These are phyloP conservation scores for Anagyrus pseudococci DNA, from an alignment of 2,888 invertebrate genomes.

Conservation along the genomic window DNA sequence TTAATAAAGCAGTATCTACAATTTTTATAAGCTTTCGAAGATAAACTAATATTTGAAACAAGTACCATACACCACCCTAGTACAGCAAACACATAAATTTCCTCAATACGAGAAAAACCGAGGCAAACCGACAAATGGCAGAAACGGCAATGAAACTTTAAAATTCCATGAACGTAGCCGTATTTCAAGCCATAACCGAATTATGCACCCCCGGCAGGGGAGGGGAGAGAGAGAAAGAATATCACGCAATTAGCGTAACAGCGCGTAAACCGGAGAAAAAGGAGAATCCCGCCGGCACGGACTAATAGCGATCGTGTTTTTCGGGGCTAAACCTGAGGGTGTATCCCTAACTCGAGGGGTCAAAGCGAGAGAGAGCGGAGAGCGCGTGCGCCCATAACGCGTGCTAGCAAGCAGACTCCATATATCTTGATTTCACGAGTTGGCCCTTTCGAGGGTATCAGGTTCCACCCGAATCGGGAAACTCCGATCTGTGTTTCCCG, in stretches of 20 bases:
- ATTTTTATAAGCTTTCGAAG: too few species aligned
- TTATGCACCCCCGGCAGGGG: neutral
- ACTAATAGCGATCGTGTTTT: neutral
- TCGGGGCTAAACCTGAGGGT: neutral
- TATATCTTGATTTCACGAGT: slow-evolving; percentile 61
- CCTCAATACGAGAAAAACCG: too few species aligned
- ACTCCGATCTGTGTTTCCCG: slow-evolving; percentile 44
- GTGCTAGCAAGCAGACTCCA: slow-evolving; percentile 40
- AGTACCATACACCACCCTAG: too few species aligned
- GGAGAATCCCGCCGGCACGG: neutral
- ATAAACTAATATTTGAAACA: too few species aligned
- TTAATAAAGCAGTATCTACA: too few species aligned
- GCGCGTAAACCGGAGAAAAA: slow-evolving; percentile 11
- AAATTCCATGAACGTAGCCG: too few species aligned
- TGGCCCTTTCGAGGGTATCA: slow-evolving; percentile 53
- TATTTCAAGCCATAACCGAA: too few species aligned
- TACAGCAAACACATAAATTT: too few species aligned
- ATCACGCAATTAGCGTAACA: slow-evolving; percentile 31
- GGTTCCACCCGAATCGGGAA: slow-evolving; percentile 61
- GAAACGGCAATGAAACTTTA: too few species aligned
- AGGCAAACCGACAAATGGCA: too few species aligned
- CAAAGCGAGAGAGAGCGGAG: neutral
- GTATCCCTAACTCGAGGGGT: neutral
- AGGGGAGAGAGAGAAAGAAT: neutral
- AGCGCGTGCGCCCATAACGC: neutral